These are phyloP conservation scores for Merluccius polli DNA, from an alignment of 2,797 vertebrate species.

Conservation along the genomic window DNA sequence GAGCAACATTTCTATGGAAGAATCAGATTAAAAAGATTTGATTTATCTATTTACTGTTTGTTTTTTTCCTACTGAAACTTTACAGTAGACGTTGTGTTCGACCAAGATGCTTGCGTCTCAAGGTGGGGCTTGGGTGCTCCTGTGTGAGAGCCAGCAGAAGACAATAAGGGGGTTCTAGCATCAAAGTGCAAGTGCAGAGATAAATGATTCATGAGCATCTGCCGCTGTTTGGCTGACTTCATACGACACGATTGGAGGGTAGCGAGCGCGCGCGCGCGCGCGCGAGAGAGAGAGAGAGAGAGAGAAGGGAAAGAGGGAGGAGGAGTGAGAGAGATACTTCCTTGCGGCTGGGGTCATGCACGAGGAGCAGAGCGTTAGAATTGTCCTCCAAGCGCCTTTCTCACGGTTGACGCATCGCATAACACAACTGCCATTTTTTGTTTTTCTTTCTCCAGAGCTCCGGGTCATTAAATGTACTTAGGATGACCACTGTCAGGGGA, in stretches of 20 bases:
- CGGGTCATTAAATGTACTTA: background rate
- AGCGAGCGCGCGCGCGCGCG: background rate
- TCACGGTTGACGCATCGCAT: background rate
- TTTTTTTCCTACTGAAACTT: slow-evolving; percentile 43
- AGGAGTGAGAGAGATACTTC: slow-evolving; percentile 41
- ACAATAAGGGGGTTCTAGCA: slow-evolving; percentile 56
- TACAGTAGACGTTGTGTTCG: slow-evolving; percentile 32
- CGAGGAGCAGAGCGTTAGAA: background rate
- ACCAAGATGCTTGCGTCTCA: slow-evolving; percentile 46
- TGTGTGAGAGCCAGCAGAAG: slow-evolving; percentile 53
- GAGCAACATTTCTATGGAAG: background rate
- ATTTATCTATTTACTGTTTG: slow-evolving; percentile 2
- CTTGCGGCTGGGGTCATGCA: slow-evolving; percentile 26
- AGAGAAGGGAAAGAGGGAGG: slow-evolving; percentile 4
- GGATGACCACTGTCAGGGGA: slow-evolving; percentile 3
- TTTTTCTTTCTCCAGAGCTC: background rate
- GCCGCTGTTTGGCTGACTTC: slow-evolving; percentile 49
- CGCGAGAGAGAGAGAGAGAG: slow-evolving; percentile 32
- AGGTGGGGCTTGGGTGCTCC: slow-evolving; percentile 50
- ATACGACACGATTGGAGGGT: slow-evolving; percentile 12
- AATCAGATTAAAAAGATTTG: background rate
- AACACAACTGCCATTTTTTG: background rate
- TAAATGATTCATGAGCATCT: slow-evolving; percentile 65
- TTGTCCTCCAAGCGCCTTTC: background rate
- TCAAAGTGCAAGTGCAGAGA: slow-evolving; percentile 66